Percentiles rank a stretch among this genome's conserved stretches.
Evolutionary conservation across 2,797 vertebrate species (phyloP).

Genomic region (Sebastes minor): DNA sequence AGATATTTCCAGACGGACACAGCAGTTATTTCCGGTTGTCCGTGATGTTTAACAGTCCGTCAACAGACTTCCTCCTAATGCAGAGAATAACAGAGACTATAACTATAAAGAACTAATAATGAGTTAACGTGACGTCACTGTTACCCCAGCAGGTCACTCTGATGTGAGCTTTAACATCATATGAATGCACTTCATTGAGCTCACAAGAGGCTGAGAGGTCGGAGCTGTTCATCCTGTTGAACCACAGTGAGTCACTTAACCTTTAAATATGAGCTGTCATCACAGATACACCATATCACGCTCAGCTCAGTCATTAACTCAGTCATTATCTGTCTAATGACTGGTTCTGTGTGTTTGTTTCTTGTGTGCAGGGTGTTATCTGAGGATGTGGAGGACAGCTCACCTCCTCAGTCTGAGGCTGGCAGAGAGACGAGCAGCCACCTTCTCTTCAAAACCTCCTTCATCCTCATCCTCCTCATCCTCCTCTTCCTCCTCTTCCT

Average conservation of each 20-base stretch:
- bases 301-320: neutral
- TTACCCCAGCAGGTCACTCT: no score
- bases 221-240: no score
- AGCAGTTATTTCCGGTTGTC: constrained; percentile 44
- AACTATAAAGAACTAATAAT: no score
- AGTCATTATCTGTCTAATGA: accelerated
- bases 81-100: neutral
- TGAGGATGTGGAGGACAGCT: constrained; percentile 74
- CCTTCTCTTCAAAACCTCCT: constrained; percentile 44
- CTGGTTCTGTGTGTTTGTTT: neutral
- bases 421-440: constrained; percentile 22
- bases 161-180: no score
- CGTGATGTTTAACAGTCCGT: neutral
- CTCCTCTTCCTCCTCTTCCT: constrained; percentile 5
- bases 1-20: constrained; percentile 68
- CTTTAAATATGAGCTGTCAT: neutral
- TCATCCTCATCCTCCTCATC: neutral
- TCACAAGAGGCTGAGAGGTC: no score
- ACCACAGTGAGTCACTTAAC: no score
- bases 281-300: neutral
- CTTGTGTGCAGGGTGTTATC: neutral
- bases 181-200: no score
- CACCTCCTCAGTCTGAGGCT: constrained; percentile 26
- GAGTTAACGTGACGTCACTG: no score
- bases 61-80: neutral